Evolutionary conservation across 2,113 vertebrate species (phyloP).

Genomic region (Clinocottus analis): DNA sequence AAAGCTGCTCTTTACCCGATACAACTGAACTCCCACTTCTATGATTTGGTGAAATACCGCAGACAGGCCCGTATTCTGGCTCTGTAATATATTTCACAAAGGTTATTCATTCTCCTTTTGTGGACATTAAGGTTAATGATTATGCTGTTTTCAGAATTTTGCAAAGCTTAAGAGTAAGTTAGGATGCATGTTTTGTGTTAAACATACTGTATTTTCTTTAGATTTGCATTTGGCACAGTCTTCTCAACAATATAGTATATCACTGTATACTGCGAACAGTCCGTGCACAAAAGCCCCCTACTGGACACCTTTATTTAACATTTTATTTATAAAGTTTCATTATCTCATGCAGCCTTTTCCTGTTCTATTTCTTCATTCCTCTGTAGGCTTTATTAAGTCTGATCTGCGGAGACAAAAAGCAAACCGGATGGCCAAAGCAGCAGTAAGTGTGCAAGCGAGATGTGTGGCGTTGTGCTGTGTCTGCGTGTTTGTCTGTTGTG

Average conservation of each 20-base stretch:
- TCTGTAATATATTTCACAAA: constrained; percentile 12
- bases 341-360: neutral
- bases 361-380: constrained; percentile 8
- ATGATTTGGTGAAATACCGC: neutral
- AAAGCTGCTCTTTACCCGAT: too few relatives aligned
- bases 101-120: neutral
- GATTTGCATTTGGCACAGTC: neutral
- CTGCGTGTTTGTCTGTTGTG: neutral
- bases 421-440: constrained; percentile 78
- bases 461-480: neutral
- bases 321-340: neutral
- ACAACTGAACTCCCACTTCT: neutral
- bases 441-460: constrained; percentile 85
- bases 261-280: neutral
- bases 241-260: neutral
- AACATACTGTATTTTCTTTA: neutral
- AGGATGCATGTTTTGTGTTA: neutral
- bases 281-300: constrained; percentile 46
- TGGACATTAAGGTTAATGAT: constrained; percentile 19
- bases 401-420: constrained; percentile 92
- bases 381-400: constrained; percentile 88
- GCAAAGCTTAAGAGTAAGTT: neutral
- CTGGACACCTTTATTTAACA: constrained; percentile 6
- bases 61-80: neutral
- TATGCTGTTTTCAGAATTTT: neutral